phyloP scores from a whole-genome alignment of 2,113 vertebrate genomes.

The Sinocyclocheilus rhinocerous region DNA sequence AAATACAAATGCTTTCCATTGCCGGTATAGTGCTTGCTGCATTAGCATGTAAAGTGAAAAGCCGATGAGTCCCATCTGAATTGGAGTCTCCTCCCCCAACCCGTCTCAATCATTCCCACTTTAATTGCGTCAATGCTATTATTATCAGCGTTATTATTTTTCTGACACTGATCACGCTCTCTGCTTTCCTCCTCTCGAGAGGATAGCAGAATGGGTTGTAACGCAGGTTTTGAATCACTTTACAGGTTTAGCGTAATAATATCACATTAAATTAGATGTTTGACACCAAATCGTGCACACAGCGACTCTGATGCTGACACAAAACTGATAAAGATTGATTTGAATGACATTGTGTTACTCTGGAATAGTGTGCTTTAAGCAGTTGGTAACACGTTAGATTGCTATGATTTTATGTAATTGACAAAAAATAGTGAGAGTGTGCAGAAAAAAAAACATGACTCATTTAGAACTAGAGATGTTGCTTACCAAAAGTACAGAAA shows the following conservation, averaged over 20 bases:
- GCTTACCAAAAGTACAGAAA: neutral
- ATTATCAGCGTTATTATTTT: conserved; percentile 39
- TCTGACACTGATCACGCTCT: conserved; percentile 7
- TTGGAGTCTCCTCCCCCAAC: conserved; percentile 18
- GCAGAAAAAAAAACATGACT: neutral
- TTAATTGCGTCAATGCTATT: conserved; percentile 37
- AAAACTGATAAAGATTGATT: conserved; percentile 37
- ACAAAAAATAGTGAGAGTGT: neutral
- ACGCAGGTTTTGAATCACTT: conserved; percentile 3
- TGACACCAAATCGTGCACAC: conserved; percentile 27
- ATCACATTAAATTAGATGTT: conserved; percentile 29
- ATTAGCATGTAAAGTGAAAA: conserved; percentile 53
- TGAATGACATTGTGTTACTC: conserved; percentile 11
- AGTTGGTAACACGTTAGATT: no score
- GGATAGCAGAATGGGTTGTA: conserved; percentile 8
- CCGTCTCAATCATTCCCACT: conserved; percentile 16
- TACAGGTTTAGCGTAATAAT: conserved; percentile 16
- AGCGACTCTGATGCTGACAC: neutral
- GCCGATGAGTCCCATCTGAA: conserved; percentile 22
- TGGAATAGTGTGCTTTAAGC: neutral
- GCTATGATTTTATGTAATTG: neutral
- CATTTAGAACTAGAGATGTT: neutral
- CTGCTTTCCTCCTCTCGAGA: neutral
- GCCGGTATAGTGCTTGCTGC: conserved; percentile 48
- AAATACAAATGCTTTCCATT: conserved; percentile 51